Conservation (phyloP, 2,888 invertebrate genomes). For the Hermodice carunculata region DNA sequence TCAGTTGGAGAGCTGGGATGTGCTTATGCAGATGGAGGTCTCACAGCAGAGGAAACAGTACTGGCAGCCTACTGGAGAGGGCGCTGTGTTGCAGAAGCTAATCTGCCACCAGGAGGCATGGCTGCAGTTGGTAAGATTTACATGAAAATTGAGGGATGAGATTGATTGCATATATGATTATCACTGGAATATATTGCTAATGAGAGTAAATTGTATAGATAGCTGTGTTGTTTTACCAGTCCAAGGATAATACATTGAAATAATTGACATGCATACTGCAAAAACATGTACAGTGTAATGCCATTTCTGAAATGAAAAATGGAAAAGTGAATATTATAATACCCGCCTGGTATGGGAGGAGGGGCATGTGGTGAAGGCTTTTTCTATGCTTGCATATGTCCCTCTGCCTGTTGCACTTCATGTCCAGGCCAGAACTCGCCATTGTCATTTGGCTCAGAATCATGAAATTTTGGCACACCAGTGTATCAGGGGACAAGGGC, state of each 20-base stretch:
- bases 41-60: constrained; percentile 94
- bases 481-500: too few species aligned
- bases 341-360: too few species aligned
- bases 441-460: too few species aligned
- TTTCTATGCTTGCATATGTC: too few species aligned
- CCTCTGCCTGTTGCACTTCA: too few species aligned
- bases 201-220: neutral
- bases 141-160: neutral
- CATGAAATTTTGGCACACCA: too few species aligned
- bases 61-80: constrained; percentile 92
- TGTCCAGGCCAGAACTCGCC: too few species aligned
- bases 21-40: constrained; percentile 95
- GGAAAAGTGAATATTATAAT: too few species aligned
- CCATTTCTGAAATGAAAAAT: too few species aligned
- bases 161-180: neutral
- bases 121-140: constrained; percentile 67
- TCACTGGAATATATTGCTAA: neutral
- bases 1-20: constrained; percentile 95
- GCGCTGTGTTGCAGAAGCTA: constrained; percentile 63
- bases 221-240: neutral
- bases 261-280: too few species aligned
- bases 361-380: too few species aligned
- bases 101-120: constrained; percentile 67
- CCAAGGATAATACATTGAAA: neutral
- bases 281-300: too few species aligned